These are phyloP conservation scores for Dendrocincla tyrannina DNA, from an alignment of 2,797 vertebrate genomes.

Conservation along the genomic window DNA sequence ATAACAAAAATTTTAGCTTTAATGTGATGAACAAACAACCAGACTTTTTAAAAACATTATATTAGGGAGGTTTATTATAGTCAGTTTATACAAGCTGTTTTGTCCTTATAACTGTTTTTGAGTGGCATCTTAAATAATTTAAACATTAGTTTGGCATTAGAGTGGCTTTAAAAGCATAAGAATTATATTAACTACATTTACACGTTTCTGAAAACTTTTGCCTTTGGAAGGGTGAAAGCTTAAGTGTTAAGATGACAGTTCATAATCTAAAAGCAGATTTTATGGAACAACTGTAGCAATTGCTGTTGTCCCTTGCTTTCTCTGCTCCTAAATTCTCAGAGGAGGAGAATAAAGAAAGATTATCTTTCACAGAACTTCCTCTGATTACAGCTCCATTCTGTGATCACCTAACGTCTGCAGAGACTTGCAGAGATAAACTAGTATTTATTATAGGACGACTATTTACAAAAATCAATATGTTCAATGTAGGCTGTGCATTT, in stretches of 20 bases:
- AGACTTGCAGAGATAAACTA: constrained; percentile 79
- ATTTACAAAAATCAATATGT: constrained; percentile 80
- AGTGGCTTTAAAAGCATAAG: not conserved
- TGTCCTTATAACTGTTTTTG: not conserved
- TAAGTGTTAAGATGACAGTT: constrained; percentile 12
- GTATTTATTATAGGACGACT: constrained; percentile 82
- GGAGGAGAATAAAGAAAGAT: constrained; percentile 79
- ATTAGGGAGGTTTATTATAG: not conserved
- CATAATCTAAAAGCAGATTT: constrained; percentile 69
- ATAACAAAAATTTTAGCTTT: not conserved
- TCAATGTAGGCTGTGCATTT: constrained; percentile 75
- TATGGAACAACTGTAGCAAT: constrained; percentile 72
- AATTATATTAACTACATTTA: not conserved
- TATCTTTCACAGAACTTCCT: constrained; percentile 82
- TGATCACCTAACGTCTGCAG: constrained; percentile 79
- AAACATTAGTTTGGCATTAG: not conserved
- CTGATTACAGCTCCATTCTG: constrained; percentile 81
- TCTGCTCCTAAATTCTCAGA: constrained; percentile 72
- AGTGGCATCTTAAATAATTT: not conserved
- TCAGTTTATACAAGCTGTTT: not conserved
- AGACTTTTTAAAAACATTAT: not conserved
- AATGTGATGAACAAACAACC: not conserved
- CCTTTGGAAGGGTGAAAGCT: constrained; percentile 21
- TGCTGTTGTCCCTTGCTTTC: constrained; percentile 70
- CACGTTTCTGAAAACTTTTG: constrained; percentile 21